Evolutionary conservation across 2,113 vertebrate species (phyloP).

Genomic region (Chaenocephalus aceratus): DNA sequence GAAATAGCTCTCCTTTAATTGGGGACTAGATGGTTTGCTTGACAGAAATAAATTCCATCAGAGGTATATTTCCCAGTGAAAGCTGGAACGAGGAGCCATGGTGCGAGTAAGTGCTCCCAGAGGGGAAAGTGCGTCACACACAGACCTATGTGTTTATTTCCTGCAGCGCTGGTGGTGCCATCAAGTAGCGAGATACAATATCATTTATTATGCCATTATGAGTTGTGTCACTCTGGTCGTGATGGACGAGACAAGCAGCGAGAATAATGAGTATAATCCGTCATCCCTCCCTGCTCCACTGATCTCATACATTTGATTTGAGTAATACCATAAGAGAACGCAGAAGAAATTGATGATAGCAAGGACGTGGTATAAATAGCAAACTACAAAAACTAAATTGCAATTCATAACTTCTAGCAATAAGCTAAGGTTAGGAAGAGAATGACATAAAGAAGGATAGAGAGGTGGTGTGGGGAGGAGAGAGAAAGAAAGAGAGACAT

Average conservation of each 20-base stretch:
- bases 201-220: constrained; percentile 24
- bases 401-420: constrained; percentile 5
- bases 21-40: constrained; percentile 38
- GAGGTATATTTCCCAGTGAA: constrained; percentile 51
- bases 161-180: constrained; percentile 3
- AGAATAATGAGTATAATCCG: constrained; percentile 33
- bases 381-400: background rate
- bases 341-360: background rate
- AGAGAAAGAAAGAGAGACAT: constrained; percentile 52
- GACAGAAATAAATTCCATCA: constrained; percentile 41
- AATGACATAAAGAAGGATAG: constrained; percentile 16
- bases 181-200: constrained; percentile 26
- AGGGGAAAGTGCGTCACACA: constrained; percentile 16
- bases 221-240: constrained; percentile 35
- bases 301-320: constrained; percentile 21
- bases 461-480: background rate
- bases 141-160: constrained; percentile 26
- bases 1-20: constrained; percentile 56
- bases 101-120: constrained; percentile 31
- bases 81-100: constrained; percentile 31
- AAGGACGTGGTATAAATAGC: background rate
- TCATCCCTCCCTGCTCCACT: constrained; percentile 31
- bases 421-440: background rate
- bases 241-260: constrained; percentile 28
- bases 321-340: constrained; percentile 14